Evolutionary conservation across 2,888 invertebrate genomes (phyloP), one percentile per base, ranked within the genome.

Genomic region (Unio delphinus): DNA sequence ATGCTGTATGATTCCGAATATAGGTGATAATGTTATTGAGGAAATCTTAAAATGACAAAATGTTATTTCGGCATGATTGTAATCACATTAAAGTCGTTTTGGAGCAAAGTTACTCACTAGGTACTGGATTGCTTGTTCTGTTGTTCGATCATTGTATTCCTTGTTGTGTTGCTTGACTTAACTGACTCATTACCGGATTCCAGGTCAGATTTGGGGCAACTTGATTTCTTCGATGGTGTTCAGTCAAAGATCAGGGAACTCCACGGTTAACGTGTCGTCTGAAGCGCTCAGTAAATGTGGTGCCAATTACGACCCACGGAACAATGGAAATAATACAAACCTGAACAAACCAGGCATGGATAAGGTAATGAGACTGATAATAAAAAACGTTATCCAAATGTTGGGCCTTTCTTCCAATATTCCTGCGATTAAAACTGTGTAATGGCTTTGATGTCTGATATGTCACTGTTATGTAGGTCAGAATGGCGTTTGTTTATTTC

Each of bases 141-240:
- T 15, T 45, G 45, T 1, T 45, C 11, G 3, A 15, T 15, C 45
- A 45, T 11, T 45, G 15, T 3, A 15, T 45, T 45, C 1, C 3
- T 15, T 45, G 45, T 45, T 15, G 11, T 15, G 15, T 3, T 45
- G 15, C 3, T 45, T 45, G 45, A 45, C 45, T 15, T 15, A 11
- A 45, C 1, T 45, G 45, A 45, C 11, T 45, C 11, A 45, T 15
- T 45, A 15, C 11, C 45, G 11, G 15, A 0, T 58, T 72, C 20
- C 96, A 59, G 96, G 97, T 79, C 97, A 81, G 45, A 78, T 81
- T 62, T 96, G 96, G 95, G 98, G 98, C 88, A 98, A 98, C 91
- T 93, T 98, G 76, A 88, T 88, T n/a, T 87, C 88, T 0, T 86
- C 86, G 0, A 61, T 76, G 62, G 75, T 87, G 8, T 83, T 87